These are phyloP conservation scores for Automeris io DNA, from an alignment of 2,888 invertebrate species.

Conservation along the genomic window DNA sequence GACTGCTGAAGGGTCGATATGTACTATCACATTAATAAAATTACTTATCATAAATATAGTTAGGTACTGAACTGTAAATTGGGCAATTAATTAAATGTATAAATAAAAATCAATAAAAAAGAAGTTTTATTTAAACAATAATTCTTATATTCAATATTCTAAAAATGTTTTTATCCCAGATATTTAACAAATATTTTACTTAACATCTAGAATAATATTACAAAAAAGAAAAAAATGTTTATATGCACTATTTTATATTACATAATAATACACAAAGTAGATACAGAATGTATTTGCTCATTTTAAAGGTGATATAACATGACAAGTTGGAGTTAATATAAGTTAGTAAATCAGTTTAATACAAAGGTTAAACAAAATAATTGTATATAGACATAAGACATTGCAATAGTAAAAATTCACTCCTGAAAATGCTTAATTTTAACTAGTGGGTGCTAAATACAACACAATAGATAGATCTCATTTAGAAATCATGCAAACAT, in stretches of 20 bases:
- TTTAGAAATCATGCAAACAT: too few species aligned
- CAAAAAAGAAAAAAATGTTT: conserved; percentile 30
- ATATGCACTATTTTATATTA: conserved; percentile 12
- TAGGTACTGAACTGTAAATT: background rate
- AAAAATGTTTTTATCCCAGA: conserved; percentile 12
- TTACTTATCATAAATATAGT: background rate
- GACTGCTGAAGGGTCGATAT: conserved; percentile 84
- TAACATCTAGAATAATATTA: conserved; percentile 33
- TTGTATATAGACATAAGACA: too few species aligned
- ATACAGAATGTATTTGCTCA: too few species aligned
- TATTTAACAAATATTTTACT: conserved; percentile 34
- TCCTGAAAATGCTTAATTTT: too few species aligned
- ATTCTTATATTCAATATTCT: background rate
- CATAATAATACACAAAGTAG: too few species aligned
- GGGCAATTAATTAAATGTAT: background rate
- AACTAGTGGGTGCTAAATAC: too few species aligned
- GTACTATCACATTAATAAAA: conserved; percentile 79
- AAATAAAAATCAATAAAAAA: conserved; percentile 11
- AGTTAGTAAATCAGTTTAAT: too few species aligned
- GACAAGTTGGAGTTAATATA: too few species aligned
- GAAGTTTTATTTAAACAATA: conserved; percentile 22
- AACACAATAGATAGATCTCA: too few species aligned
- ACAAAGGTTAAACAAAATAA: too few species aligned
- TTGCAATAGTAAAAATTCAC: too few species aligned
- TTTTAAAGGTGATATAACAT: too few species aligned